phyloP scores from a whole-genome alignment of 2,888 invertebrate genomes.

The Reticulitermes lucifugus region DNA sequence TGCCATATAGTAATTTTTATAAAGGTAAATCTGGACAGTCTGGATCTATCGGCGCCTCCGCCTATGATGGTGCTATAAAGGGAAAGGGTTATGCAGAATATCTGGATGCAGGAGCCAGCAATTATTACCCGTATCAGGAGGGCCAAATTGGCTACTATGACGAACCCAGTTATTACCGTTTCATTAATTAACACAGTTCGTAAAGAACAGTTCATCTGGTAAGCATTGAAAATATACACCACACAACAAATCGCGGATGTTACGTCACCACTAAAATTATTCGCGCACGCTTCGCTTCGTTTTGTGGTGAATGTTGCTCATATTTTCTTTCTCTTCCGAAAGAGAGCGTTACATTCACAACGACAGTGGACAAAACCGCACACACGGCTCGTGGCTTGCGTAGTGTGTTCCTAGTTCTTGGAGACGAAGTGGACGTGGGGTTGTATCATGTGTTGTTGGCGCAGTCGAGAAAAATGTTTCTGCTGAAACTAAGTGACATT shows the following conservation, averaged over 20 bases:
- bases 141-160: background rate
- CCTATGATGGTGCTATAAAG: background rate
- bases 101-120: background rate
- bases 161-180: background rate
- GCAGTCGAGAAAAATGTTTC: background rate
- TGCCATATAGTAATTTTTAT: background rate
- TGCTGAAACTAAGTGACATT: background rate
- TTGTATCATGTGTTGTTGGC: too few species aligned
- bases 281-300: background rate
- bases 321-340: background rate
- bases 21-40: background rate
- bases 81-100: constrained; percentile 35
- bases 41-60: background rate
- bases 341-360: background rate
- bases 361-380: background rate
- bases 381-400: background rate
- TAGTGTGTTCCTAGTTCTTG: too few species aligned
- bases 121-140: background rate
- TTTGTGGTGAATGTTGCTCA: background rate
- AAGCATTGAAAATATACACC: too few species aligned
- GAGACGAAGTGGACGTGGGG: too few species aligned
- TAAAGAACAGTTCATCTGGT: too few species aligned
- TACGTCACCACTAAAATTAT: background rate
- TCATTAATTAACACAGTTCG: background rate
- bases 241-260: background rate